Evolutionary conservation across 2,888 invertebrate species (phyloP), one percentile per base, ranked within the genome.

Genomic region (Morinoia aosen): DNA sequence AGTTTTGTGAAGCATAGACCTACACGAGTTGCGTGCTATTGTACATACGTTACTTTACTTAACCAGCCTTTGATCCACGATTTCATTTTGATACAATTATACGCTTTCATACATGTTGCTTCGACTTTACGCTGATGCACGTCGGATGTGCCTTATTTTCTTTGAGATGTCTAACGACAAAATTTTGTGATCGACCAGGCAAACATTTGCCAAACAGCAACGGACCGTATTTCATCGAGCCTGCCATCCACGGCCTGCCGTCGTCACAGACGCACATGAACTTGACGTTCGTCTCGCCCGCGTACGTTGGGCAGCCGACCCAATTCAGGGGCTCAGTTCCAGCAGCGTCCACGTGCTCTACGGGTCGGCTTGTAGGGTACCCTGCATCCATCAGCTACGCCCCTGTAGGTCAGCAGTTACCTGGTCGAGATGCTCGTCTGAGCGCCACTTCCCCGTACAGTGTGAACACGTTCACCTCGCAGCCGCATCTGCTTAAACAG

Each of bases 391-490:
- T 96, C 88, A 95, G 95, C 58, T 96, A 95, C 61, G 96, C 96
- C n/a, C 95, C 96, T 56, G 64, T 88, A 4, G 96, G 95, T 48
- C 96, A 96, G 88, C 96, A 96, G n/a, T 76, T 96, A n/a, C 57
- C 93, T 5, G 96, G 96, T 39, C 96, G 96, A 64, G 95, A 58
- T 76, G 90, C 95, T 57, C 56, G 90, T 56, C 93, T 95, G 25
- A 91, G 91, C 16, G 94, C 88, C 56, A 95, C 95, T 2, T 96
- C 96, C 14, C 96, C 96, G 12, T 96, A 96, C 95, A 96, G 96
- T 88, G 96, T 96, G 93, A 96, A 96, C 58, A 96, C 96, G 40
- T 96, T 96, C 93, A 96, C 96, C 61, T 96, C 96, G 11, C 96
- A 96, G 95, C 96, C 96, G 33, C 96, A 96, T 90, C 93, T 96